phyloP scores from a whole-genome alignment of 2,888 invertebrate genomes.

The Noctua janthina region DNA sequence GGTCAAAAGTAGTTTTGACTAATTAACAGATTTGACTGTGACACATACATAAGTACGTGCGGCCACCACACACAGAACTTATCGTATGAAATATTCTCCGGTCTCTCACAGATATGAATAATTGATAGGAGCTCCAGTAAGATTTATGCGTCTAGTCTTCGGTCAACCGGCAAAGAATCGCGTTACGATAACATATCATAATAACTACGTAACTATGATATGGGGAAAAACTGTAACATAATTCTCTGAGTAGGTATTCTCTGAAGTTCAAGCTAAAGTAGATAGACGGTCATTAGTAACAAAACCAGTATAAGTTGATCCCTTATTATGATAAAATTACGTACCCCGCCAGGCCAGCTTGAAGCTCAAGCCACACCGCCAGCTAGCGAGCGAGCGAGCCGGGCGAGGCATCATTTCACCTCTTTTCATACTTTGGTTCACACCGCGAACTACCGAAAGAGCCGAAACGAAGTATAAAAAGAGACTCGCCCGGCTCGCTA shows the following conservation, averaged over 20 bases:
- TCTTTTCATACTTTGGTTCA: no score
- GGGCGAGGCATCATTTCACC: no score
- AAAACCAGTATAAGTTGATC: background rate
- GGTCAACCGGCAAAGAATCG: constrained; percentile 36
- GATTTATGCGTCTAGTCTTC: constrained; percentile 37
- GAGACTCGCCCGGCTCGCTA: no score
- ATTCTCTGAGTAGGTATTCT: background rate
- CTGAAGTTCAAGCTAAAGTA: background rate
- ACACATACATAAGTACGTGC: constrained; percentile 9
- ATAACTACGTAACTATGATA: constrained; percentile 15
- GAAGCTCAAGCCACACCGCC: no score
- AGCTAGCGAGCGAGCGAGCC: no score
- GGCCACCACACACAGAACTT: constrained; percentile 4
- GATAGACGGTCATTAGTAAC: no score
- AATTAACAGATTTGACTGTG: background rate
- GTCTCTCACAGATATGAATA: constrained; percentile 39
- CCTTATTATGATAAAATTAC: no score
- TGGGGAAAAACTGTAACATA: background rate
- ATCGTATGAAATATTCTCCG: constrained; percentile 33
- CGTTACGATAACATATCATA: constrained; percentile 26
- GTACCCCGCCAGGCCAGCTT: no score
- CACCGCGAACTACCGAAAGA: no score
- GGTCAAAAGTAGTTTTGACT: background rate
- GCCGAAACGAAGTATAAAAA: no score
- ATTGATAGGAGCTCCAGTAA: constrained; percentile 37